Conservation (phyloP, 2,888 invertebrate genomes). For the Eristalis tenax region DNA sequence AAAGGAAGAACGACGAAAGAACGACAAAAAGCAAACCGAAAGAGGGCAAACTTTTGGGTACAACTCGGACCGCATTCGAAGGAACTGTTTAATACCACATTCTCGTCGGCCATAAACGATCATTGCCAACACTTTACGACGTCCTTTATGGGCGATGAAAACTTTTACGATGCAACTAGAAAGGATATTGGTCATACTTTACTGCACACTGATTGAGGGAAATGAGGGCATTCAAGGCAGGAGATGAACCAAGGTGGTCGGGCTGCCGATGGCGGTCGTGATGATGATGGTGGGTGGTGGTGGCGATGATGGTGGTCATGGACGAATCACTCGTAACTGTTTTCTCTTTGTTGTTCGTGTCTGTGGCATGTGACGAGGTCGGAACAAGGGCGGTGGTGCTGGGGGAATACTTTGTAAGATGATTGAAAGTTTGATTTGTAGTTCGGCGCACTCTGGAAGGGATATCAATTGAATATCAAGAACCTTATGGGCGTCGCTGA, state of each 20-base stretch:
- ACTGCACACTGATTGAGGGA: slow-evolving; percentile 71
- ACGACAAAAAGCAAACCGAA: neutral
- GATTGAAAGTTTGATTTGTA: slow-evolving; percentile 74
- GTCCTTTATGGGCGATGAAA: slow-evolving; percentile 73
- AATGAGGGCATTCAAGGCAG: slow-evolving; percentile 63
- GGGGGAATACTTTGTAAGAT: slow-evolving; percentile 54
- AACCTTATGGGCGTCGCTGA: slow-evolving; percentile 29
- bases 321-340: slow-evolving; percentile 17
- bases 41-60: slow-evolving; percentile 25
- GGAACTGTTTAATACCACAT: slow-evolving; percentile 71
- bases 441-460: slow-evolving; percentile 45
- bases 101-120: slow-evolving; percentile 74
- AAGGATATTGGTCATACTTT: slow-evolving; percentile 72
- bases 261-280: neutral
- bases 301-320: slow-evolving; percentile 26
- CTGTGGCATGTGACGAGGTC: slow-evolving; percentile 13
- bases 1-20: neutral
- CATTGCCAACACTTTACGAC: slow-evolving; percentile 75
- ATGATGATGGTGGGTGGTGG: neutral
- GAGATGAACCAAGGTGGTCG: slow-evolving; percentile 6
- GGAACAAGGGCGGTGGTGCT: slow-evolving; percentile 43
- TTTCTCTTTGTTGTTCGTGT: slow-evolving; percentile 18
- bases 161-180: slow-evolving; percentile 70
- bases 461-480: slow-evolving; percentile 50
- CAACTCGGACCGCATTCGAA: slow-evolving; percentile 53